These are phyloP conservation scores for Drosophila elegans DNA, from an alignment of 1,140 invertebrate genomes.

Conservation along the genomic window DNA sequence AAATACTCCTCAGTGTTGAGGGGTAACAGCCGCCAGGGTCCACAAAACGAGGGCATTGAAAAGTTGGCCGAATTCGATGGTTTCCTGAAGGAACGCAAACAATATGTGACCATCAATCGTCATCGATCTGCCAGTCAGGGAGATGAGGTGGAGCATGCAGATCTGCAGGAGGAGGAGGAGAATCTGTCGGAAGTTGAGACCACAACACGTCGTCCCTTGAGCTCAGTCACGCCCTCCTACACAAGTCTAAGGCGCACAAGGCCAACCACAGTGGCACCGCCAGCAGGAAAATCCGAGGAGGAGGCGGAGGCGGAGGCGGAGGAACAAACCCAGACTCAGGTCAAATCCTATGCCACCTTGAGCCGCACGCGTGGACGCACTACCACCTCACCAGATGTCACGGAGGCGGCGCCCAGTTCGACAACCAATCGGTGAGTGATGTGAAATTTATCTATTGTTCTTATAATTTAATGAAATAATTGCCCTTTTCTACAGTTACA, in stretches of 20 bases:
- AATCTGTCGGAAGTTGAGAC: slow-evolving; percentile 51
- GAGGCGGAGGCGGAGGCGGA: slow-evolving; percentile 66
- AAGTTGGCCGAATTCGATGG: slow-evolving; percentile 86
- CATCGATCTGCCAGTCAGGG: slow-evolving; percentile 66
- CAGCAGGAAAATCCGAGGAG: slow-evolving; percentile 63
- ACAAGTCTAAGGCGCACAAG: slow-evolving; percentile 88
- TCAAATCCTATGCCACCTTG: slow-evolving; percentile 62
- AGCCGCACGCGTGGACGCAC: slow-evolving; percentile 59
- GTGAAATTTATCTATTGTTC: neutral
- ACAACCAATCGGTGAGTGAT: slow-evolving; percentile 54
- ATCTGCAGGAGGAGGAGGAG: slow-evolving; percentile 79
- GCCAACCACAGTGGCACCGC: slow-evolving; percentile 85
- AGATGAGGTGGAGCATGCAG: slow-evolving; percentile 43
- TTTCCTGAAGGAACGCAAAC: slow-evolving; percentile 83
- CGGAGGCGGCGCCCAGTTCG: slow-evolving; percentile 41
- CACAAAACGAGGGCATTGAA: slow-evolving; percentile 90
- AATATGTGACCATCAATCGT: slow-evolving; percentile 87
- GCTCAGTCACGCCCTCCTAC: slow-evolving; percentile 86
- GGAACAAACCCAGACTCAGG: slow-evolving; percentile 54
- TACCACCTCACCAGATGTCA: slow-evolving; percentile 29
- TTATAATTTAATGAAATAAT: neutral
- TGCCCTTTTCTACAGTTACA: slow-evolving; percentile 56
- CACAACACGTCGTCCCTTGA: slow-evolving; percentile 45
- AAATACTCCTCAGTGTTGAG: slow-evolving; percentile 84
- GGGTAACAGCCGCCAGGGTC: slow-evolving; percentile 87